These are phyloP conservation scores for Euplexia lucipara DNA, from an alignment of 2,888 invertebrate species.

Conservation along the genomic window DNA sequence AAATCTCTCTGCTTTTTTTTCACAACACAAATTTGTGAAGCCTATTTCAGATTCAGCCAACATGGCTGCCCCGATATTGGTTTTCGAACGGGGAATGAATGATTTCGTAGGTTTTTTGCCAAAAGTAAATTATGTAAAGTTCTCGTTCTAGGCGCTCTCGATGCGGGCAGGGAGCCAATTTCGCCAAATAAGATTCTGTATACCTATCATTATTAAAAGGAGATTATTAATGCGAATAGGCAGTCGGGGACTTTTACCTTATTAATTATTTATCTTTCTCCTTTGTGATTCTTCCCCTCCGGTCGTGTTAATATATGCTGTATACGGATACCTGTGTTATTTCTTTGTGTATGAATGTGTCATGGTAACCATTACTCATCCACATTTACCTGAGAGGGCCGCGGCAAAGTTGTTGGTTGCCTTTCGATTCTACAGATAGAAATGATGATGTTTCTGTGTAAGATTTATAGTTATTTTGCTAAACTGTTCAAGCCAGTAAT, in stretches of 20 bases:
- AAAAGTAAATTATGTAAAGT: constrained; percentile 67
- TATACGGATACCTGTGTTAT: constrained; percentile 49
- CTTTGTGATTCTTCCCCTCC: constrained; percentile 57
- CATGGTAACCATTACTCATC: constrained; percentile 52
- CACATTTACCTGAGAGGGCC: constrained; percentile 44
- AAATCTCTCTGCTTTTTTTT: constrained; percentile 65
- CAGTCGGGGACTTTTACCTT: constrained; percentile 50
- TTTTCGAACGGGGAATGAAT: constrained; percentile 68
- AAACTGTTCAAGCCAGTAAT: constrained; percentile 24
- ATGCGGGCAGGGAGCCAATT: constrained; percentile 64
- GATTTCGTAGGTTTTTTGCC: constrained; percentile 65
- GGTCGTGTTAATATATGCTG: constrained; percentile 48
- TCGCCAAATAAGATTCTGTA: constrained; percentile 47
- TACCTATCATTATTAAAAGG: constrained; percentile 60
- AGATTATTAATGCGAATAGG: constrained; percentile 54
- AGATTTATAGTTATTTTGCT: constrained; percentile 45
- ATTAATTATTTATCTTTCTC: constrained; percentile 56
- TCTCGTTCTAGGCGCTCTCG: constrained; percentile 47
- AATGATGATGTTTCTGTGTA: constrained; percentile 35
- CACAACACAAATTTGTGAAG: constrained; percentile 58
- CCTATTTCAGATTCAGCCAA: constrained; percentile 67
- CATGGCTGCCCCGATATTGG: constrained; percentile 65
- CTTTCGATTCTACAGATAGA: constrained; percentile 30
- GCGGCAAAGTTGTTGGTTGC: constrained; percentile 37
- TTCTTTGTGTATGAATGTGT: constrained; percentile 52